These are phyloP conservation scores for Anoura caudifer DNA, from an alignment of 2,113 vertebrate genomes.

Conservation along the genomic window DNA sequence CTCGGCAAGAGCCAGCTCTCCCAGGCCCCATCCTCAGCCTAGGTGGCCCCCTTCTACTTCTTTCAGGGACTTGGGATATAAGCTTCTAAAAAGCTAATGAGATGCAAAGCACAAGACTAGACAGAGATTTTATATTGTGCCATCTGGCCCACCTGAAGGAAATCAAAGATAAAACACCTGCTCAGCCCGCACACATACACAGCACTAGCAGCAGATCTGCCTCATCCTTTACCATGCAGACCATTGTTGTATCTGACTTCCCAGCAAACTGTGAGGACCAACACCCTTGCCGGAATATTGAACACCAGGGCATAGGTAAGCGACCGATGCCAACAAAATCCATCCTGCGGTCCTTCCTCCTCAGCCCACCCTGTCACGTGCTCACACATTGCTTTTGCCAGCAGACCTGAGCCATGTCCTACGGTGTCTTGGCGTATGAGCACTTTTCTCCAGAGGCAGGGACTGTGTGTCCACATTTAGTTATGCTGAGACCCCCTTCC, in stretches of 20 bases:
- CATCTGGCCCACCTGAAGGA: neutral
- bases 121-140: neutral
- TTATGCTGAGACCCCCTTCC: neutral
- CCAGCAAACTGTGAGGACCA: neutral
- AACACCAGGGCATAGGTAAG: neutral
- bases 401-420: neutral
- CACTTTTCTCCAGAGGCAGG: neutral
- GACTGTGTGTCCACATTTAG: neutral
- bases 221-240: neutral
- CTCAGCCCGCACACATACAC: neutral
- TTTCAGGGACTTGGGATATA: neutral
- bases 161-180: neutral
- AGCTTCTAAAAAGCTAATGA: neutral
- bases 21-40: neutral
- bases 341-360: too few species aligned
- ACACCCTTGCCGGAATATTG: neutral
- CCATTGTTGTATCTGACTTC: neutral
- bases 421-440: too few species aligned
- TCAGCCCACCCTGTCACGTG: neutral
- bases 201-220: neutral
- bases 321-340: fast-evolving
- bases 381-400: neutral
- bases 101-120: neutral
- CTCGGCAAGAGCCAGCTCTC: neutral
- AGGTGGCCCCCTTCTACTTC: neutral